A percentile compares a stretch with the other conserved stretches of the same genome.
Conservation (phyloP, 2,113 vertebrate species). For the Cynopterus brachyotis region DNA sequence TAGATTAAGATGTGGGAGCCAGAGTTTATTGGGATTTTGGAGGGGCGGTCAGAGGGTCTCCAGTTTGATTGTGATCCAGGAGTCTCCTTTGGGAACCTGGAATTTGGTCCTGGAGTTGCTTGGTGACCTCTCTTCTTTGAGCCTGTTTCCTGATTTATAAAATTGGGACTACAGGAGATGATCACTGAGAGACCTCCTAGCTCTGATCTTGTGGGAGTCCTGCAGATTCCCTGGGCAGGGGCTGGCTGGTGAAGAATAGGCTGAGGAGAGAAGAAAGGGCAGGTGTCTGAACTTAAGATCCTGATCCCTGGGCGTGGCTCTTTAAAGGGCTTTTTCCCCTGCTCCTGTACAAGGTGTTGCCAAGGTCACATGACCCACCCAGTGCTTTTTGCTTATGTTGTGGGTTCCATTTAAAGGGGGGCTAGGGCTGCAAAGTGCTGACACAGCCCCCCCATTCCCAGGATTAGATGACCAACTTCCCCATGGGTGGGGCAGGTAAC, state of each 20-base stretch:
- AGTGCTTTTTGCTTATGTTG: constrained; percentile 63
- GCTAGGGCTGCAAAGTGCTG: constrained; percentile 65
- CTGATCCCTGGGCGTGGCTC: not conserved
- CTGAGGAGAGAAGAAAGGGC: not conserved
- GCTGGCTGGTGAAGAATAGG: not conserved
- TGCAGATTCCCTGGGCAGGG: not conserved
- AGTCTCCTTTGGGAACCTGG: not conserved
- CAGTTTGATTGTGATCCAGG: not conserved
- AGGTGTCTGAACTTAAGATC: not conserved
- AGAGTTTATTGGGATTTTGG: not conserved
- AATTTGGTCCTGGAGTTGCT: not conserved
- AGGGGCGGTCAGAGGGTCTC: not conserved
- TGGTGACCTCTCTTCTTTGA: not conserved
- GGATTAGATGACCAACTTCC: constrained; percentile 60
- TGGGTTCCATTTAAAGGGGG: constrained; percentile 71
- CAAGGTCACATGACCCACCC: constrained; percentile 71
- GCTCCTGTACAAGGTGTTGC: constrained; percentile 32
- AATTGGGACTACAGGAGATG: not conserved
- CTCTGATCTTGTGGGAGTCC: not conserved
- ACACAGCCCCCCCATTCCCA: constrained; percentile 48
- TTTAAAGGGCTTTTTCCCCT: constrained; percentile 54
- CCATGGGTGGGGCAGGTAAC: constrained; percentile 59
- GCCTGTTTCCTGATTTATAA: not conserved
- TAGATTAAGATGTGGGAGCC: not conserved
- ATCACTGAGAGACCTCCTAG: not conserved